Evolutionary conservation across 2,888 invertebrate species (phyloP), one percentile per base, ranked within the genome.

Genomic region (Drosophila meridiana): DNA sequence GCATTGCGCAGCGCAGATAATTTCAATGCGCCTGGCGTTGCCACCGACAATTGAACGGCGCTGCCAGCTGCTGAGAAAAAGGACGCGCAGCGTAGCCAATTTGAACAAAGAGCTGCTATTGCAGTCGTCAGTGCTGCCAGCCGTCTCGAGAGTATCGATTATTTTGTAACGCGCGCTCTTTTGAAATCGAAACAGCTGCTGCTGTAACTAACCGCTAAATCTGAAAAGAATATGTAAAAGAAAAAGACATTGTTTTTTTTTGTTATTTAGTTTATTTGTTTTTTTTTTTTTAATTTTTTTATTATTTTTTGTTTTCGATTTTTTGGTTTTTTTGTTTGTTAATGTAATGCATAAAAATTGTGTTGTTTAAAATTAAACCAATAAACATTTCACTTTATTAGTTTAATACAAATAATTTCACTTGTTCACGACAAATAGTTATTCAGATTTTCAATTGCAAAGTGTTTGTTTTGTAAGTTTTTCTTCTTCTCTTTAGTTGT

Each of bases 291-390:
- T 13, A 14, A 14, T 69, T 60, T 69, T 78, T 72, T 75, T 76
- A 53, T 81, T 76, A 60, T 42, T 14, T 36, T 42, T 42, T 32
- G 4, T 28, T 68, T 86, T 67, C 75, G 26, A 11, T 47, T 72
- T 73, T 76, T 72, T 2, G 3, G 9, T 47, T 40, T 26, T 26
- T 60, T 75, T 59, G 36, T 60, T 77, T 70, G 14, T 76, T 73
- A 87, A 78, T 83, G 73, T 84, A 84, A 82, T 84, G 87, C 83
- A 84, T 84, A 84, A 87, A 83, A 83, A 87, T 83, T 72, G 82
- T 82, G 79, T 81, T 78, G 53, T 71, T 76, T 74, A 80, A 87
- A 85, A 84, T 74, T 81, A 87, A 87, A 85, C 86, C 83, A 81
- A 81, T 87, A 85, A 83, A 85, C 88, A 80, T 78, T 81, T 83